Evolutionary conservation across 1,140 invertebrate species (phyloP).

Genomic region (Thaumatotibia leucotreta): DNA sequence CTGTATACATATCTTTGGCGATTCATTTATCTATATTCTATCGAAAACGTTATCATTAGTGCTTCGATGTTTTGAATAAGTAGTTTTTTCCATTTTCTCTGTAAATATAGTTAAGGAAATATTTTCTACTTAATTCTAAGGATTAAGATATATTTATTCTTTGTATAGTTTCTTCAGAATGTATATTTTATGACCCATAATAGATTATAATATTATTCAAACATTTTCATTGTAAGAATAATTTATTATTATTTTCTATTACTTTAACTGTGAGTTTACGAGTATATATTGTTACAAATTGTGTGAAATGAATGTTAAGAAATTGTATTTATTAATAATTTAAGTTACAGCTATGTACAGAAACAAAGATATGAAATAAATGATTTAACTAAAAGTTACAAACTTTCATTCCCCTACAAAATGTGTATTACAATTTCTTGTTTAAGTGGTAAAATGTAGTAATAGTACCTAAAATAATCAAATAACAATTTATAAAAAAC

Average conservation of each 20-base stretch:
- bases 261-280: neutral
- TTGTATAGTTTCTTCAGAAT: neutral
- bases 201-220: too few relatives aligned
- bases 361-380: neutral
- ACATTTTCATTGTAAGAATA: too few relatives aligned
- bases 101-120: neutral
- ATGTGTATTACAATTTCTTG: neutral
- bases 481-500: neutral
- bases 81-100: neutral
- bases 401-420: neutral
- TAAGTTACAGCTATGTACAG: constrained; percentile 1
- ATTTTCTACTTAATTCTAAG: neutral
- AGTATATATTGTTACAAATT: neutral
- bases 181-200: neutral
- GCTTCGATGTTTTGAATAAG: too few relatives aligned
- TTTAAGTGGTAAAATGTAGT: neutral
- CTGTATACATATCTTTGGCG: too few relatives aligned
- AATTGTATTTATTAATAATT: neutral
- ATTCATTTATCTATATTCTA: too few relatives aligned
- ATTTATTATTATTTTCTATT: neutral
- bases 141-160: neutral
- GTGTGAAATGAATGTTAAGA: neutral
- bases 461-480: neutral
- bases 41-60: too few relatives aligned
- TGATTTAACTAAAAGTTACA: neutral